These are phyloP conservation scores for Nomada hirtipes DNA, from an alignment of 2,888 invertebrate genomes.

Conservation along the genomic window DNA sequence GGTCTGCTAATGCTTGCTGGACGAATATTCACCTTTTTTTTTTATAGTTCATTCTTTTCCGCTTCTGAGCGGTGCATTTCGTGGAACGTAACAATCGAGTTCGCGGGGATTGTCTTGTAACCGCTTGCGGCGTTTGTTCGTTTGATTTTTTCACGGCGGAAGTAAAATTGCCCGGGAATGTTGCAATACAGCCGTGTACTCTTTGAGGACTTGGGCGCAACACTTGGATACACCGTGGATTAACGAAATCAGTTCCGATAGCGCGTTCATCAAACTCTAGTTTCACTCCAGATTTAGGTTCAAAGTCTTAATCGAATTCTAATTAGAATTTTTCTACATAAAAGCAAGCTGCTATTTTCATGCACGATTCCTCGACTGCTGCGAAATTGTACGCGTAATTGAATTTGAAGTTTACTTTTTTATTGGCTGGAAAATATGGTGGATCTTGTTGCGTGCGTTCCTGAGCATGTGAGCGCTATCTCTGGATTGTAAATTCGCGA, in stretches of 20 bases:
- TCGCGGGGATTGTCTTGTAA: neutral
- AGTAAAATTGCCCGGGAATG: too few species aligned
- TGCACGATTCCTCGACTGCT: too few species aligned
- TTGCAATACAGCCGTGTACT: too few species aligned
- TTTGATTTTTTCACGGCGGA: neutral
- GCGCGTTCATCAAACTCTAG: too few species aligned
- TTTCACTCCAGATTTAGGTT: too few species aligned
- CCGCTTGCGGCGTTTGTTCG: neutral
- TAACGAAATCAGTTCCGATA: too few species aligned
- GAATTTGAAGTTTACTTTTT: too few species aligned
- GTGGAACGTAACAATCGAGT: neutral
- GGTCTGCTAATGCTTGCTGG: neutral
- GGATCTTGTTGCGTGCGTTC: neutral
- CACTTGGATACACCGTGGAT: too few species aligned
- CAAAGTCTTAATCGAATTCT: neutral
- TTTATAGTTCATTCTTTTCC: neutral
- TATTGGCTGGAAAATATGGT: neutral
- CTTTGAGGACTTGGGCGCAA: too few species aligned
- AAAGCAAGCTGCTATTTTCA: too few species aligned
- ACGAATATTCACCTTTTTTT: neutral
- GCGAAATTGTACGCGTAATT: too few species aligned
- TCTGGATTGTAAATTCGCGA: slow-evolving; percentile 51
- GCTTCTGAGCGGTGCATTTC: neutral
- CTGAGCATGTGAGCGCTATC: slow-evolving; percentile 6
- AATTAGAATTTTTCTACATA: too few species aligned